These are phyloP conservation scores for Tiliqua scincoides DNA, from an alignment of 2,113 vertebrate species.

Conservation along the genomic window DNA sequence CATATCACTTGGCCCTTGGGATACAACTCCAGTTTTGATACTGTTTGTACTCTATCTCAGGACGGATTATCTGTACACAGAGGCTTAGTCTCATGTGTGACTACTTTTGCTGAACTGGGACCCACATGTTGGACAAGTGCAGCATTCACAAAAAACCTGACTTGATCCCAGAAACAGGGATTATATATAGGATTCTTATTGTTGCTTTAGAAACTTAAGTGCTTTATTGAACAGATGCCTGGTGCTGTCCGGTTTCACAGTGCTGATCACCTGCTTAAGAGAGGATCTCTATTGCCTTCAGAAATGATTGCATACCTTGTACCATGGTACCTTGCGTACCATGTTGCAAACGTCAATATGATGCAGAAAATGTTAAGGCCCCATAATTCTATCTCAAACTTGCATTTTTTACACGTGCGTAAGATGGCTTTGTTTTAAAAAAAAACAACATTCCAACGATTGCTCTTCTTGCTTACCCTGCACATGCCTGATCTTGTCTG, in stretches of 20 bases:
- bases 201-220: neutral
- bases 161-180: neutral
- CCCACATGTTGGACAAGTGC: neutral
- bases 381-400: neutral
- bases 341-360: too few relatives aligned
- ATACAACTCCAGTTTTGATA: too few relatives aligned
- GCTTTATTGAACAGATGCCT: neutral
- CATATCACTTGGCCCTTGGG: too few relatives aligned
- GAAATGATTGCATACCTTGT: neutral
- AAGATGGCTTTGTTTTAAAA: too few relatives aligned
- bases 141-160: neutral
- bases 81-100: too few relatives aligned
- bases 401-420: neutral
- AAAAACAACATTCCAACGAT: too few relatives aligned
- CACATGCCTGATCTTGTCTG: too few relatives aligned
- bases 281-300: neutral
- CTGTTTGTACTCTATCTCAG: neutral
- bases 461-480: too few relatives aligned
- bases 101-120: neutral
- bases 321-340: too few relatives aligned
- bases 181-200: neutral
- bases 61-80: neutral
- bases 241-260: constrained; percentile 26
- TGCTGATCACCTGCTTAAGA: constrained; percentile 27
- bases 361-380: neutral